These are phyloP conservation scores for Dipodomys merriami DNA, from an alignment of 2,113 vertebrate genomes.

Conservation along the genomic window DNA sequence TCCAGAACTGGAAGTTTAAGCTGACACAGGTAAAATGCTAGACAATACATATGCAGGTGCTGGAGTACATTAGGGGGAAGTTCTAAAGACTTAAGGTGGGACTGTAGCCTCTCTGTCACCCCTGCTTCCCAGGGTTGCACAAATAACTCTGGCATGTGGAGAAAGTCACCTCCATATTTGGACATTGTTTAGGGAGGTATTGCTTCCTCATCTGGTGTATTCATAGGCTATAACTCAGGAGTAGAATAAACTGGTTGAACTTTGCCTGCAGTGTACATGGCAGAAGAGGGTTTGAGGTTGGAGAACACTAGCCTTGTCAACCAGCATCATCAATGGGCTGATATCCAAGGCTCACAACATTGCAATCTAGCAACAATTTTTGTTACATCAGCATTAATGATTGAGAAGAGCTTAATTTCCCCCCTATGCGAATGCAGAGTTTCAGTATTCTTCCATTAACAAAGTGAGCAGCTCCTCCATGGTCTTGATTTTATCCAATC, in stretches of 20 bases:
- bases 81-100: fast-evolving
- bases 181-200: neutral
- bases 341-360: neutral
- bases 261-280: neutral
- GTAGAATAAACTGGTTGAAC: neutral
- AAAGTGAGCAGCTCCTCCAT: neutral
- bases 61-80: neutral
- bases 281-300: neutral
- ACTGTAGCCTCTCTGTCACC: no score
- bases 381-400: neutral
- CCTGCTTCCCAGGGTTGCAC: neutral
- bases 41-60: no score
- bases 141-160: neutral
- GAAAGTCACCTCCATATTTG: neutral
- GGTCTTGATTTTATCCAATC: neutral
- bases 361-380: neutral
- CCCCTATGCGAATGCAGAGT: no score
- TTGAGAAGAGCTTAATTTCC: neutral
- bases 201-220: neutral
- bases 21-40: neutral
- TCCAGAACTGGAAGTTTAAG: neutral
- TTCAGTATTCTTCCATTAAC: neutral
- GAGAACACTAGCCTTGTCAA: neutral
- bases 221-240: neutral
- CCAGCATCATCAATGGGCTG: neutral